Evolutionary conservation across 2,888 invertebrate genomes (phyloP), one percentile per base, ranked within the genome.

Genomic region (Metallyticus violacea): DNA sequence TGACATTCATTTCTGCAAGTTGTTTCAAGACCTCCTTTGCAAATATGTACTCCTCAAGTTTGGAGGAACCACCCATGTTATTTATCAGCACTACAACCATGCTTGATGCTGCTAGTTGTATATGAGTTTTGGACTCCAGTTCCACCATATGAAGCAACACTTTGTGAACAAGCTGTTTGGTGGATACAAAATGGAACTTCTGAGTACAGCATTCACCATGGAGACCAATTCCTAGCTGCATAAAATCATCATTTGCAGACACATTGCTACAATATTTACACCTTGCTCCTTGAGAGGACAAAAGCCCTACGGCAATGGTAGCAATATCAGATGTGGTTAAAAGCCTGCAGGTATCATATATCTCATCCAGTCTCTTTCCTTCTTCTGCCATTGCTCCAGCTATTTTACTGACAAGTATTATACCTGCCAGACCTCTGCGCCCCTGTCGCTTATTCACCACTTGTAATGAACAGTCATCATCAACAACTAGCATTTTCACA

Each of bases 41-140:
- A 7, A 93, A 89, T 25, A 93, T 91, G 87, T 91, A 91, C 90
- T 96, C 94, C 90, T 98, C 97, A 86, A 97, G 90, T 88, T 95
- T 94, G 0, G 96, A 95, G 0, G 96, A 93, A 1, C 94, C 94
- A 28, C 97, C 97, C 85, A 97, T 92, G 91, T 97, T 98, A 91
- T 97, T 97, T 3, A 97, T 91, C 89, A 97, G 92, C 7, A 95
- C 93, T 0, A 94, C 95, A 1, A 96, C 30, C 30, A 77, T 77
- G 26, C 77, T 76, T 22, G 15, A 0, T 30, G 62, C 26, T 15
- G 22, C 7, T 2, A 62, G 15, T 22, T 30, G 3, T 4, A 81
- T 25, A 6, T 7, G 29, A 6, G 26, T 6, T 6, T 27, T 26
- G 3, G 77, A 83, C 5, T 1, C 26, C 15, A 27, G 7, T 9